These are phyloP conservation scores for Coenonympha arcania DNA, from an alignment of 2,888 invertebrate genomes.

Conservation along the genomic window DNA sequence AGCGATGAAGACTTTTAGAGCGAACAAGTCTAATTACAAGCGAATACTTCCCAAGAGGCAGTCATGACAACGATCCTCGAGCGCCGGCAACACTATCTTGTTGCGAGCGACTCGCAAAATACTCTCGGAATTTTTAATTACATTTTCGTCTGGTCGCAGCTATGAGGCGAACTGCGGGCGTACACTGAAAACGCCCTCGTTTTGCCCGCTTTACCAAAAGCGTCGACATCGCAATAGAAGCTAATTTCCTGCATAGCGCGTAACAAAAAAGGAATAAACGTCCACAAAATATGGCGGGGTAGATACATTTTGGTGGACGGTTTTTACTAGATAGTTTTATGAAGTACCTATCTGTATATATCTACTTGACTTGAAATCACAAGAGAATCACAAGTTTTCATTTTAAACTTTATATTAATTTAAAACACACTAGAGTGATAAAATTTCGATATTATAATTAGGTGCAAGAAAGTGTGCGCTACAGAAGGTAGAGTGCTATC, in stretches of 20 bases:
- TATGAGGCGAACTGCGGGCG: slow-evolving; percentile 61
- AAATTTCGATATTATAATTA: not conserved
- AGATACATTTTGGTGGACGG: slow-evolving; percentile 19
- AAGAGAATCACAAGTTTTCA: not conserved
- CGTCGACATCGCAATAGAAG: slow-evolving; percentile 74
- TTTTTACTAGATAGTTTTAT: slow-evolving; percentile 13
- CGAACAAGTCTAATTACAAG: slow-evolving; percentile 68
- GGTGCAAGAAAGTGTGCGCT: slow-evolving; percentile 31
- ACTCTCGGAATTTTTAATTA: slow-evolving; percentile 74
- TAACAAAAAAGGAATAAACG: slow-evolving; percentile 58
- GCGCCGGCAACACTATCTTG: slow-evolving; percentile 69
- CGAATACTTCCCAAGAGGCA: slow-evolving; percentile 67
- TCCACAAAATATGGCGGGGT: slow-evolving; percentile 54
- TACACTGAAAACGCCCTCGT: slow-evolving; percentile 62
- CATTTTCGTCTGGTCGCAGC: slow-evolving; percentile 71
- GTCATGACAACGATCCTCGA: slow-evolving; percentile 65
- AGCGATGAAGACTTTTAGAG: slow-evolving; percentile 55
- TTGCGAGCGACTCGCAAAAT: slow-evolving; percentile 68
- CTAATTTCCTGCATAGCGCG: slow-evolving; percentile 73
- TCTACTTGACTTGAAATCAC: not conserved
- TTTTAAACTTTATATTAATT: no score
- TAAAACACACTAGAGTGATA: no score
- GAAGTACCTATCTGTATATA: not conserved
- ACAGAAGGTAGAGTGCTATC: slow-evolving; percentile 29
- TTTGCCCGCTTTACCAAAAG: slow-evolving; percentile 70